Conservation (phyloP, 2,888 invertebrate genomes). For the Parapristionchus giblindavisi region DNA sequence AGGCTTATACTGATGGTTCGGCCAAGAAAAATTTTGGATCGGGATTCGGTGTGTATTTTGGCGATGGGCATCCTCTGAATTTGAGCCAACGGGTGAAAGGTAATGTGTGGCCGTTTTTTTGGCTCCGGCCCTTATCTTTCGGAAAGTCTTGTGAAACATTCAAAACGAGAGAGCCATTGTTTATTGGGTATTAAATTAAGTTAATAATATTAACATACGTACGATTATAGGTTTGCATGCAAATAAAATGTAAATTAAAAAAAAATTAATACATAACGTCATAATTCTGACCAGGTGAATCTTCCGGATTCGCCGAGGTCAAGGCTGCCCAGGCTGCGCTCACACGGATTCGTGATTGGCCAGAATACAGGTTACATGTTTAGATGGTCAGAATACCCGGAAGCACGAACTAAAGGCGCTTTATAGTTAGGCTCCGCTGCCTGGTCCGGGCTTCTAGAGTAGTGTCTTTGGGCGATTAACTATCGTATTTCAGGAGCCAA, state of each 20-base stretch:
- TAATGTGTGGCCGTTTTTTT: too few relatives aligned
- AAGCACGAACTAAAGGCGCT: neutral
- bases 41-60: conserved; percentile 38
- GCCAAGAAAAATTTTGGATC: conserved; percentile 16
- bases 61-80: conserved; percentile 37
- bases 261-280: neutral
- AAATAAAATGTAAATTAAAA: neutral
- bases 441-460: neutral
- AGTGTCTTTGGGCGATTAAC: neutral
- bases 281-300: conserved; percentile 27
- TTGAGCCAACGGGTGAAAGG: neutral
- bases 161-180: too few relatives aligned
- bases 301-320: conserved; percentile 37
- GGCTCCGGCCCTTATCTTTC: neutral
- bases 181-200: neutral
- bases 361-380: conserved; percentile 19
- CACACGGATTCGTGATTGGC: conserved; percentile 2
- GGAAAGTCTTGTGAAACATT: too few relatives aligned
- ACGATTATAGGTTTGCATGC: neutral
- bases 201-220: neutral
- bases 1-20: conserved; percentile 38
- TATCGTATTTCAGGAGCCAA: conserved; percentile 17
- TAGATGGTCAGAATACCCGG: neutral
- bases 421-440: too few relatives aligned
- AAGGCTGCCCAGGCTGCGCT: conserved; percentile 37